Evolutionary conservation across 2,113 vertebrate genomes (phyloP), one percentile per base, ranked within the genome.

Genomic region (Oncorhynchus keta): DNA sequence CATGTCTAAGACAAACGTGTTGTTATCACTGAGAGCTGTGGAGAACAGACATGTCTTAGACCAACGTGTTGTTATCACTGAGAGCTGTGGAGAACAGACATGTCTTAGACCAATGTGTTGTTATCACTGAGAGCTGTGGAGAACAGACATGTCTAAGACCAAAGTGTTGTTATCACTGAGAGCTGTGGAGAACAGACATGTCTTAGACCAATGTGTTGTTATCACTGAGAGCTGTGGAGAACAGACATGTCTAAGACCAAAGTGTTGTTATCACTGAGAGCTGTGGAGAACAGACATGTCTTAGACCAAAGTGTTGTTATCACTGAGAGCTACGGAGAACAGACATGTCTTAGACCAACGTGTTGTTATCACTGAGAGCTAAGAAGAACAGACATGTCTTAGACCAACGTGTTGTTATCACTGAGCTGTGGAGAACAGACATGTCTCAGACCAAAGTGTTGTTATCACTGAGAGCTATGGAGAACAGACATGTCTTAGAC

Each of bases 111-210:
- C 72, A 73, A 76, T 73, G n/a, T n/a, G n/a, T n/a, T n/a, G n/a
- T n/a, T n/a, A n/a, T n/a, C n/a, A n/a, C n/a, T n/a, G n/a, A 96
- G 90, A 82, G 95, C 97, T 92, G 95, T 83, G 89, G 84, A 80
- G 85, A 91, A 86, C 59, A 83, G 65, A 59, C 76, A 30, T 30
- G 83, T 57, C 11, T 12, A 8, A 69, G 78, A 30, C 30, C 30
- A 30, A 75, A 75, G 59, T 97, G 75, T 90, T 97, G 77, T 96
- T 94, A 66, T 99, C 97, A 80, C 95, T 26, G 26, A 96, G 90
- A 82, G 95, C 97, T 92, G 95, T 4, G 30, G 30, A 30, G 30
- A 30, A 30, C 30, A 4, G 30, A 30, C 4, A 30, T 30, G 30
- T 4, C 3, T 4, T 1, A 30, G 30, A 75, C 77, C 72, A 73